A percentile compares a stretch with the other conserved stretches of the same genome.
phyloP scores from a whole-genome alignment of 2,888 invertebrate species.

The Acanthosoma haemorrhoidale region DNA sequence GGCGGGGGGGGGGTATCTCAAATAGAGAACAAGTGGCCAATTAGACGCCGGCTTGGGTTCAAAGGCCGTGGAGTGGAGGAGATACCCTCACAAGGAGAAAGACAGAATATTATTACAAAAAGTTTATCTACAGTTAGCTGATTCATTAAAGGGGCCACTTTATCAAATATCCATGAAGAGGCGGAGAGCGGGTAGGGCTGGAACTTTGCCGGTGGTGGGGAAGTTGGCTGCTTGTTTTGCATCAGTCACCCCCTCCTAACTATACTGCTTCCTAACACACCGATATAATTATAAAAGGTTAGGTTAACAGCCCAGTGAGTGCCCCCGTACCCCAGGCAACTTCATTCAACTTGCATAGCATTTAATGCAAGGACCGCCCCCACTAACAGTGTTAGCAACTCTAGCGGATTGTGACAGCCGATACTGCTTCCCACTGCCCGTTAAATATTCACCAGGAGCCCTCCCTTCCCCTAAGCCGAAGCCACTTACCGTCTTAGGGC shows the following conservation, averaged over 20 bases:
- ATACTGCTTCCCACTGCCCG: neutral
- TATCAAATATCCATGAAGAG: conserved; percentile 40
- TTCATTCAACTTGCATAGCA: conserved; percentile 39
- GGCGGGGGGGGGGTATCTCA: neutral
- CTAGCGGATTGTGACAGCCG: conserved; percentile 25
- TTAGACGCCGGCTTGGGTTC: conserved; percentile 31
- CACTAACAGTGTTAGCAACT: conserved; percentile 26
- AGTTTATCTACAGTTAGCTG: conserved; percentile 37
- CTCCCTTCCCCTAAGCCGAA: neutral
- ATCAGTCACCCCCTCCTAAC: conserved; percentile 24
- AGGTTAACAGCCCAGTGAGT: conserved; percentile 29
- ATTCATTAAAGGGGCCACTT: conserved; percentile 38
- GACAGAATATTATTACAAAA: conserved; percentile 36
- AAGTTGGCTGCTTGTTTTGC: conserved; percentile 37
- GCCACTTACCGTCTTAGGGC: no score
- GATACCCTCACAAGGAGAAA: conserved; percentile 13
- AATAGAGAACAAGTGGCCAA: conserved; percentile 38
- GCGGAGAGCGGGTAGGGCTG: conserved; percentile 30
- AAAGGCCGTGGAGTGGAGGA: conserved; percentile 34
- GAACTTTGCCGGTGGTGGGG: conserved; percentile 33
- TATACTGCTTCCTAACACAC: conserved; percentile 34
- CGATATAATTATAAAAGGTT: conserved; percentile 40
- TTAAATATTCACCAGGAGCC: conserved; percentile 17
- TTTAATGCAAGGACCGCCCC: conserved; percentile 33
- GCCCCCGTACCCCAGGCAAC: conserved; percentile 33